Base-by-base conservation (phyloP, 2,888 invertebrate species). In the Caenorhabditis sp. region DNA sequence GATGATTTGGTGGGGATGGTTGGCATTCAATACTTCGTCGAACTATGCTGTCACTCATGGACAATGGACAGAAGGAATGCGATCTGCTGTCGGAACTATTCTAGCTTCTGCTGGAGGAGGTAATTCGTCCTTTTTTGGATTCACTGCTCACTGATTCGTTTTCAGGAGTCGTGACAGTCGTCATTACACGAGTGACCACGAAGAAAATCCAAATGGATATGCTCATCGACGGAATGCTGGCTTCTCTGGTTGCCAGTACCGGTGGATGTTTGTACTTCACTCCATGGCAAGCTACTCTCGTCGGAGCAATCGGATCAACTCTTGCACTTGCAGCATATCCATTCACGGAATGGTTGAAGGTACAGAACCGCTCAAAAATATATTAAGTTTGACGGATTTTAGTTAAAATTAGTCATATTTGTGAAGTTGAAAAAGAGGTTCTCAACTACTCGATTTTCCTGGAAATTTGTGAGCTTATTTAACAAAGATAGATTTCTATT, bases 1-100 rank as follows among this genome's bases (percentile, higher is more conserved):
- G 56, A 90, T 90, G 90, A 83, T 90, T 16, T 90, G 90, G 90
- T 90, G 90, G 89, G 90, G 90, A 26, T 89, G 88, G 89, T 66
- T 90, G 68, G 89, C 88, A 16, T 90, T 89, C 82, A 90, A 90
- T 79, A 89, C 90, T n/a, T 87, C 90, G 12, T 89, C 89, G 24
- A 90, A 90, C 47, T 89, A 89, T 51, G 89, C 90, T 12, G 90
- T 90, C 8, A 87, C 89, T 19, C 74, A 81, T 35, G 85, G 85
- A 56, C 85, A 88, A 64, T 91, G 91, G 91, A 82, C 90, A 12
- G 85, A 89, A n/a, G 90, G 90, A 31, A 87, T 87, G 61, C 80
- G 89, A 86, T 88, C 63, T 2, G 76, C 68, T 1, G 73, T 69
- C 31, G 66, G 69, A 28, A 68, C 79, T 10, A 75, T 80, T n/a